These are phyloP conservation scores for Phortica magna DNA, from an alignment of 2,888 invertebrate genomes.

Conservation along the genomic window DNA sequence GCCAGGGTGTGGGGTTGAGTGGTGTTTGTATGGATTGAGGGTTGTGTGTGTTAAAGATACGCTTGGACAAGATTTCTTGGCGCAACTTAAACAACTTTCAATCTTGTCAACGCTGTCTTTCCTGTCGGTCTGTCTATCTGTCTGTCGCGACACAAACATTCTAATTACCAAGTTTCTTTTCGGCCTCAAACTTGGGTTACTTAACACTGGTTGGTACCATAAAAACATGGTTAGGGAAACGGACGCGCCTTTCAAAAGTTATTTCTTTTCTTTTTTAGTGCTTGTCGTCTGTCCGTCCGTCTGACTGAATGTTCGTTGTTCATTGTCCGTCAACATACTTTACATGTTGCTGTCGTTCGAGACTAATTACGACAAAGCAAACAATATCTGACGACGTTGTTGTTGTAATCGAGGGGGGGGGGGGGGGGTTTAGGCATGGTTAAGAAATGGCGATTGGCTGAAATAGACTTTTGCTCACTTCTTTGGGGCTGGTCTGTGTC, in stretches of 20 bases:
- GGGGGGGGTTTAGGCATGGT: too few species aligned
- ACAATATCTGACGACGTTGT: background rate
- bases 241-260: too few species aligned
- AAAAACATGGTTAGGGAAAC: background rate
- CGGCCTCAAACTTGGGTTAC: conserved; percentile 37
- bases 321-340: background rate
- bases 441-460: too few species aligned
- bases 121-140: conserved; percentile 41
- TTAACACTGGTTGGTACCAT: conserved; percentile 27
- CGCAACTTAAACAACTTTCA: conserved; percentile 1
- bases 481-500: background rate
- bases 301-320: too few species aligned
- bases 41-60: too few species aligned
- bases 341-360: conserved; percentile 17
- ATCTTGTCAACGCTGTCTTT: conserved; percentile 26
- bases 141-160: conserved; percentile 63
- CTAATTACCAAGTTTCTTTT: conserved; percentile 64
- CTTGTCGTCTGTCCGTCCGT: too few species aligned
- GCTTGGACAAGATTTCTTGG: background rate
- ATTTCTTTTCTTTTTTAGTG: too few species aligned
- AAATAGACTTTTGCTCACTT: too few species aligned
- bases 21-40: too few species aligned
- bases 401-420: too few species aligned
- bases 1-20: too few species aligned
- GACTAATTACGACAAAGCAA: conserved; percentile 16